Percentiles rank a stretch among this genome's conserved stretches.
phyloP scores from a whole-genome alignment of 2,888 invertebrate species.

The Scaptomyza caliginosa region DNA sequence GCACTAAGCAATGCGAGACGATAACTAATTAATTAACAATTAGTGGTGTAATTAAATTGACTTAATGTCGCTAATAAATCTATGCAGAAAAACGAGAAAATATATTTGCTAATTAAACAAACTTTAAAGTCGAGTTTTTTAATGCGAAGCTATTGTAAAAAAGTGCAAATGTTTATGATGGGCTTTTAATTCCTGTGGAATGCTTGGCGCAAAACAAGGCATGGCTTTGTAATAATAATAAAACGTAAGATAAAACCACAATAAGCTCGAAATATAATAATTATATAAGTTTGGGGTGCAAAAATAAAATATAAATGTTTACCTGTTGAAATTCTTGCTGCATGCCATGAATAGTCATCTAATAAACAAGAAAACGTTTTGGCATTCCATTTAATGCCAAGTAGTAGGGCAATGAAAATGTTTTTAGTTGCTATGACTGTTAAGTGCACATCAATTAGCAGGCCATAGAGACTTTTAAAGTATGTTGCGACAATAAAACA shows the following conservation, averaged over 20 bases:
- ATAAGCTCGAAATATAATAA: too few relatives aligned
- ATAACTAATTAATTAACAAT: slow-evolving; percentile 49
- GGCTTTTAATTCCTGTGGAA: background rate
- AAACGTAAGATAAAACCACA: background rate
- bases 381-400: background rate
- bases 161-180: background rate
- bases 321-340: too few relatives aligned
- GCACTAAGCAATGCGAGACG: background rate
- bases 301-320: too few relatives aligned
- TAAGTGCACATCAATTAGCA: slow-evolving; percentile 42
- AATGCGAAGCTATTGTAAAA: background rate
- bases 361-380: too few relatives aligned
- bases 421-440: slow-evolving; percentile 16
- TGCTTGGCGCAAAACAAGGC: background rate
- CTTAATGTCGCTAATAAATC: slow-evolving; percentile 1
- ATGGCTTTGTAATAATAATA: background rate
- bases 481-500: slow-evolving; percentile 24
- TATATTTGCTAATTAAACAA: background rate
- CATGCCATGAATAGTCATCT: too few relatives aligned
- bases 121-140: background rate
- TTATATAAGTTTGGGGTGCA: too few relatives aligned
- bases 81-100: background rate
- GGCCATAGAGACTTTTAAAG: slow-evolving; percentile 16
- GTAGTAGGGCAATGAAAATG: background rate
- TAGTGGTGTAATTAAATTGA: slow-evolving; percentile 39